Evolutionary conservation across 1,140 invertebrate genomes (phyloP).

Genomic region (Steinernema feltiae): DNA sequence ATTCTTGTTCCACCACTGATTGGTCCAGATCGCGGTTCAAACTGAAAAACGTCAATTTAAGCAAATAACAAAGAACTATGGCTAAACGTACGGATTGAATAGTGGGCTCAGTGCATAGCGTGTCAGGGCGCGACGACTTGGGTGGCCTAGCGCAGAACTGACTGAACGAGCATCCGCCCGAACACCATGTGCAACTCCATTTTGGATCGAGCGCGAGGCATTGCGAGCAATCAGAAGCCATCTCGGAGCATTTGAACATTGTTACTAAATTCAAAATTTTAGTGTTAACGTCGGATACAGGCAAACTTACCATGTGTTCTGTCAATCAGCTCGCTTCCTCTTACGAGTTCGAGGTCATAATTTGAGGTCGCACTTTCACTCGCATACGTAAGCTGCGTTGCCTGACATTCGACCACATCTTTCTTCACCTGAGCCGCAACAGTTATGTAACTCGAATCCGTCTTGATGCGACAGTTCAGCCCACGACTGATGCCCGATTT

Average conservation of each 20-base stretch:
- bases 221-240: slow-evolving; percentile 86
- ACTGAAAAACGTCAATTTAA: slow-evolving; percentile 61
- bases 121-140: slow-evolving; percentile 65
- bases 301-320: slow-evolving; percentile 26
- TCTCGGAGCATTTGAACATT: slow-evolving; percentile 84
- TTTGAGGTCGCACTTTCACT: slow-evolving; percentile 9
- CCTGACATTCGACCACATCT: background rate
- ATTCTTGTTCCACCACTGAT: slow-evolving; percentile 89
- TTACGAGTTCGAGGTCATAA: slow-evolving; percentile 41
- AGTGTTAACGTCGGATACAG: background rate
- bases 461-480: slow-evolving; percentile 9
- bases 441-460: background rate
- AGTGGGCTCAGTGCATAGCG: slow-evolving; percentile 76
- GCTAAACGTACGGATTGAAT: slow-evolving; percentile 90
- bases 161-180: slow-evolving; percentile 74
- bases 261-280: slow-evolving; percentile 64
- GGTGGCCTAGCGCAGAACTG: slow-evolving; percentile 66
- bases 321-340: slow-evolving; percentile 38
- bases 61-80: slow-evolving; percentile 48
- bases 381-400: slow-evolving; percentile 8
- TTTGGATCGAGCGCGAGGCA: slow-evolving; percentile 76
- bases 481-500: background rate
- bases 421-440: background rate
- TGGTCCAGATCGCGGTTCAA: slow-evolving; percentile 85
- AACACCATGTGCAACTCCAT: slow-evolving; percentile 87